Conservation (phyloP, 2,797 vertebrate genomes). For the Enteromius anoplus region DNA sequence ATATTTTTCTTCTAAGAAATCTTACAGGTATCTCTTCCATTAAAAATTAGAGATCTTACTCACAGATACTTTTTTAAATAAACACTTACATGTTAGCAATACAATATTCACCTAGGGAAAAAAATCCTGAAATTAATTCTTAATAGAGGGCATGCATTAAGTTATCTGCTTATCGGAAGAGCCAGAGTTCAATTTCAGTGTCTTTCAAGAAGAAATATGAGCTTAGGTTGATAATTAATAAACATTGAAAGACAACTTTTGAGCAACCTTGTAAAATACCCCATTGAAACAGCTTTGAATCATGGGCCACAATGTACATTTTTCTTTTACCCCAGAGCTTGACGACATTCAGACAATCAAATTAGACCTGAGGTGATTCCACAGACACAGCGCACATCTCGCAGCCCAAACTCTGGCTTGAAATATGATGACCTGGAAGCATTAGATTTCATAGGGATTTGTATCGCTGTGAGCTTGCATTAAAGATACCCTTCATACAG, state of each 20-base stretch:
- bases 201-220: background rate
- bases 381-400: background rate
- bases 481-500: slow-evolving; percentile 44
- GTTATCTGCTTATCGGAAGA: background rate
- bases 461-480: slow-evolving; percentile 39
- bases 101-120: too few relatives aligned
- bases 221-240: background rate
- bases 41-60: background rate
- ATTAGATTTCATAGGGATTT: slow-evolving; percentile 44
- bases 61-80: background rate
- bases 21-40: background rate
- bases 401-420: slow-evolving; percentile 3
- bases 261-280: background rate
- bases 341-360: slow-evolving; percentile 8
- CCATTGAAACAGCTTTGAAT: background rate
- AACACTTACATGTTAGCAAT: background rate
- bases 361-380: slow-evolving; percentile 14
- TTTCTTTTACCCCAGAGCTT: background rate
- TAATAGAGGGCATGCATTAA: too few relatives aligned
- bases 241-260: background rate
- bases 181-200: too few relatives aligned
- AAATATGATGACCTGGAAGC: slow-evolving; percentile 43
- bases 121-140: too few relatives aligned
- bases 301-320: background rate
- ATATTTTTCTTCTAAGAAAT: too few relatives aligned